Evolutionary conservation across 2,797 vertebrate genomes (phyloP).

Genomic region (Enoplosus armatus): DNA sequence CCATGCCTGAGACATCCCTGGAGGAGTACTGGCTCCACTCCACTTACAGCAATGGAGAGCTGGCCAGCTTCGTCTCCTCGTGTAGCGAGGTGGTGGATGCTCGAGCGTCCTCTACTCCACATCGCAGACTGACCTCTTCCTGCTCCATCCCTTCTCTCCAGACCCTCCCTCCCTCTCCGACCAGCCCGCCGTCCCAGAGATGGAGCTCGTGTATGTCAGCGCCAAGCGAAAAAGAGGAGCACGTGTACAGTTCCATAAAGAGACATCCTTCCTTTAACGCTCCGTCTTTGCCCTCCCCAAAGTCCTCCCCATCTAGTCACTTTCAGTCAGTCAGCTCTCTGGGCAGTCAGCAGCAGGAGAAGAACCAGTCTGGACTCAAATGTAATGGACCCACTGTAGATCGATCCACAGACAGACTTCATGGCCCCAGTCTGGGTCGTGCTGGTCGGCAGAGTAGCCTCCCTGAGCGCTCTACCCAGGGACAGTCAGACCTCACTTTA

Average conservation of each 20-base stretch:
- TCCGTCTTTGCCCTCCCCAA: conserved; percentile 64
- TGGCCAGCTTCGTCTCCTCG: conserved; percentile 88
- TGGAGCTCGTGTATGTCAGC: conserved; percentile 90
- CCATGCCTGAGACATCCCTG: conserved; percentile 78
- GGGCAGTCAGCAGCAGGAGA: conserved; percentile 78
- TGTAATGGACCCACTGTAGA: conserved; percentile 51
- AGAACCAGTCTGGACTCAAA: conserved; percentile 70
- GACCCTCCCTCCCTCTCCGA: conserved; percentile 77
- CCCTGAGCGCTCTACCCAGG: conserved; percentile 81
- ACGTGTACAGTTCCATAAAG: conserved; percentile 90
- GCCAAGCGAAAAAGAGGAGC: conserved; percentile 88
- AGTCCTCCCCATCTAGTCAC: conserved; percentile 82
- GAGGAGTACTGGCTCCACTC: conserved; percentile 93
- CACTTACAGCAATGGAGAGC: conserved; percentile 92
- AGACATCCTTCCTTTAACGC: conserved; percentile 84
- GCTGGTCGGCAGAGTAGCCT: conserved; percentile 85
- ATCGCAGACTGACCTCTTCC: conserved; percentile 82
- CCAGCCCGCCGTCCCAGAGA: conserved; percentile 84
- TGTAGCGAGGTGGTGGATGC: conserved; percentile 73
- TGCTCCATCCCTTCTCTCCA: conserved; percentile 91
- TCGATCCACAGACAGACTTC: conserved; percentile 59
- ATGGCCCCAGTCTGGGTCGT: conserved; percentile 60
- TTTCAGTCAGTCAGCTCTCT: conserved; percentile 88
- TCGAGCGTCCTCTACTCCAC: conserved; percentile 63
- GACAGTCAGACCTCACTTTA: conserved; percentile 90